Evolutionary conservation across 2,113 vertebrate species (phyloP).

Genomic region (Myodes glareolus): DNA sequence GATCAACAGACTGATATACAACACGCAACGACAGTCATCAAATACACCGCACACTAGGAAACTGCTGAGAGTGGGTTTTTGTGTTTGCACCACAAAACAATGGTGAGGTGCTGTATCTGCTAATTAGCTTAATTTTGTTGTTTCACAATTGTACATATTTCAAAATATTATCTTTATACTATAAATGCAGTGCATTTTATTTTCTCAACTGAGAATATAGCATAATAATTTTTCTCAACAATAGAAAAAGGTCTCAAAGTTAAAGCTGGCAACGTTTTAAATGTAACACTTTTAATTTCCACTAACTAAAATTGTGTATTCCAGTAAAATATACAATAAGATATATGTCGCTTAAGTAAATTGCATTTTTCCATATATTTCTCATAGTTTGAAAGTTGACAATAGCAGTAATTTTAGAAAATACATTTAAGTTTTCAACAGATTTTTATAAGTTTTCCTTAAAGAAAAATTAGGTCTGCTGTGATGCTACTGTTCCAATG

Average conservation of each 20-base stretch:
- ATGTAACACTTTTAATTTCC: background rate
- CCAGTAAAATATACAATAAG: conserved; percentile 6
- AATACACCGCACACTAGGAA: background rate
- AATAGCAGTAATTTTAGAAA: conserved; percentile 18
- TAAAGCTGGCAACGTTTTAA: background rate
- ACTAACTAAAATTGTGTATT: conserved; percentile 27
- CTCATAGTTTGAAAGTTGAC: conserved; percentile 5
- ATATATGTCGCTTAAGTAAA: conserved; percentile 13
- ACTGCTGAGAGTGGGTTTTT: background rate
- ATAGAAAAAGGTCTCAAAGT: background rate
- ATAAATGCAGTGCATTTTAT: background rate
- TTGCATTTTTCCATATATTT: conserved; percentile 9
- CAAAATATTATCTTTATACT: background rate
- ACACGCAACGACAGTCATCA: background rate
- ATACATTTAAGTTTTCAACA: background rate
- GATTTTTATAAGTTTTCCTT: conserved; percentile 16
- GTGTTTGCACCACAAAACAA: background rate
- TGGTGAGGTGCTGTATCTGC: background rate
- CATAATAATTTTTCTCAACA: too few species aligned
- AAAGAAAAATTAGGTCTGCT: background rate
- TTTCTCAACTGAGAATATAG: background rate
- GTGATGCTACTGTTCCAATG: conserved; percentile 3
- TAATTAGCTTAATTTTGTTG: background rate
- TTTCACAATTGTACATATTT: background rate
- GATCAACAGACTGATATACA: background rate